Evolutionary conservation across 1,140 invertebrate genomes (phyloP).

Genomic region (Melipona quadrifasciata): DNA sequence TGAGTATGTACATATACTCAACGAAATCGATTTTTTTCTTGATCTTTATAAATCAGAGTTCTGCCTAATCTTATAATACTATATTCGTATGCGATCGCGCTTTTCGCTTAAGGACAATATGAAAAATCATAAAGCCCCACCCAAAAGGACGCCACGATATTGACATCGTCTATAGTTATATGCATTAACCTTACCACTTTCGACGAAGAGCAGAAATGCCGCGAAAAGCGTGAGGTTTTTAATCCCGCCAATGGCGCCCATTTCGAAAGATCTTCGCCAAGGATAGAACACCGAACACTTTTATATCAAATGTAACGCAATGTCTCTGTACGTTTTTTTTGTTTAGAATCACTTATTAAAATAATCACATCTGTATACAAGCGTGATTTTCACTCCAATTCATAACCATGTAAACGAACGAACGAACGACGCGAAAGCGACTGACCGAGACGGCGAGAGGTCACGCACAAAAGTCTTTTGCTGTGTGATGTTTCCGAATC

Average conservation of each 20-base stretch:
- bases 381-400: background rate
- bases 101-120: background rate
- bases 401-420: background rate
- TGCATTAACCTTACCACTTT: conserved; percentile 64
- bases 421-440: conserved; percentile 22
- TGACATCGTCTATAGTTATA: conserved; percentile 9
- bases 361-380: background rate
- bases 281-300: background rate
- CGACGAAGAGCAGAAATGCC: conserved; percentile 45
- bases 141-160: conserved; percentile 55
- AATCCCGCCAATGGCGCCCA: conserved; percentile 37
- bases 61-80: background rate
- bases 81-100: too few species aligned
- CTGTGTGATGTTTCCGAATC: background rate
- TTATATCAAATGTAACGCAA: background rate
- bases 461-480: background rate
- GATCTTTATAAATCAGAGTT: background rate
- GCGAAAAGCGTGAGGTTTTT: conserved; percentile 30
- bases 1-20: background rate
- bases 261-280: conserved; percentile 25
- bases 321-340: background rate
- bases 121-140: conserved; percentile 56
- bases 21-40: background rate
- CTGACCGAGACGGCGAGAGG: conserved; percentile 7
- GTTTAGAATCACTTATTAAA: background rate